phyloP scores from a whole-genome alignment of 2,797 vertebrate genomes.

The Lophius americanus region DNA sequence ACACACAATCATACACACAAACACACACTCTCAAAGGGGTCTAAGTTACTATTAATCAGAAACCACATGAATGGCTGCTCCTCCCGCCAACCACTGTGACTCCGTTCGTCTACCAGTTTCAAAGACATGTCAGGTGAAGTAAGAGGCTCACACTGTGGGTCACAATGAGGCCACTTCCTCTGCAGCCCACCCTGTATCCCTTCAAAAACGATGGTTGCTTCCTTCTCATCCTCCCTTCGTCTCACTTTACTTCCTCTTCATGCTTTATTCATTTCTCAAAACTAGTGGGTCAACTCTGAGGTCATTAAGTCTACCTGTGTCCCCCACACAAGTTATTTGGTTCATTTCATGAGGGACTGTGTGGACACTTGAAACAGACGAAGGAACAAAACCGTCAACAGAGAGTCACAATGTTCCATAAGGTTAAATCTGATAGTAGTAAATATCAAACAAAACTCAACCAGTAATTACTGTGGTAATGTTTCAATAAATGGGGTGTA shows the following conservation, averaged over 20 bases:
- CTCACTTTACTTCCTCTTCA: constrained; percentile 55
- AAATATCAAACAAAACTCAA: neutral
- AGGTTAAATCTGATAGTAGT: neutral
- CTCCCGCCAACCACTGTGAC: constrained; percentile 49
- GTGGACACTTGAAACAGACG: neutral
- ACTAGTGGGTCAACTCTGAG: constrained; percentile 14
- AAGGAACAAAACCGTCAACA: neutral
- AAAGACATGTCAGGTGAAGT: constrained; percentile 58
- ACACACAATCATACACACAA: constrained; percentile 12
- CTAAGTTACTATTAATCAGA: constrained; percentile 63
- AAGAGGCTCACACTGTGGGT: constrained; percentile 58
- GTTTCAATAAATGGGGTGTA: constrained; percentile 4
- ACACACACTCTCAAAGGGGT: constrained; percentile 31
- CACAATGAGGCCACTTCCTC: constrained; percentile 74
- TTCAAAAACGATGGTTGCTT: constrained; percentile 36
- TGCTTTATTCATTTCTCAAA: constrained; percentile 39
- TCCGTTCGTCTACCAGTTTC: constrained; percentile 66
- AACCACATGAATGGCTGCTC: constrained; percentile 60
- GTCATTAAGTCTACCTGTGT: constrained; percentile 25
- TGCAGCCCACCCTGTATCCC: constrained; percentile 53
- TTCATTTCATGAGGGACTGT: constrained; percentile 5
- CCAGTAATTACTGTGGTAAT: constrained; percentile 4
- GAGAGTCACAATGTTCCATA: neutral
- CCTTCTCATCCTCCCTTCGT: constrained; percentile 40
- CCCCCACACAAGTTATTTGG: constrained; percentile 2